Conservation (phyloP, 2,888 invertebrate species). For the Volucella inanis region DNA sequence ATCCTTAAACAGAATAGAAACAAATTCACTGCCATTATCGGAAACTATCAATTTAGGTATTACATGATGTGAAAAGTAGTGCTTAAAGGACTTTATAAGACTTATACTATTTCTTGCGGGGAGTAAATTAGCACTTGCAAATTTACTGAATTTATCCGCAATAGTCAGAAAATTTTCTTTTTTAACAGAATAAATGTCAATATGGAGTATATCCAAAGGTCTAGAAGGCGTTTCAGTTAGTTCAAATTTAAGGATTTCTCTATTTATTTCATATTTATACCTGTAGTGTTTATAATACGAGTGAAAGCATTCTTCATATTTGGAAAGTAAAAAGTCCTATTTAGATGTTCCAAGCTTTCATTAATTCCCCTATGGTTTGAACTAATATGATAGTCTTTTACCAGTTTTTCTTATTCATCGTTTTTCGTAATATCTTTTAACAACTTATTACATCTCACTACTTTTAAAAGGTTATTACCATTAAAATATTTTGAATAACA, state of each 20-base stretch:
- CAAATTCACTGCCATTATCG: constrained; percentile 68
- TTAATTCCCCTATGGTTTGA: constrained; percentile 56
- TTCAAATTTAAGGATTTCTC: constrained; percentile 34
- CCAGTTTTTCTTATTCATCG: constrained; percentile 52
- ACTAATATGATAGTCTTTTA: constrained; percentile 54
- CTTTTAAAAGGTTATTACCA: constrained; percentile 16
- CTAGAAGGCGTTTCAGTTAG: constrained; percentile 52
- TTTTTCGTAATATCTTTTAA: constrained; percentile 29
- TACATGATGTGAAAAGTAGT: constrained; percentile 45
- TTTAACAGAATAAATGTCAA: constrained; percentile 32
- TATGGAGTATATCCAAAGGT: constrained; percentile 62
- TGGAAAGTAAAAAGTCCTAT: not conserved
- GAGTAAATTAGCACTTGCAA: constrained; percentile 57
- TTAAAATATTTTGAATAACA: constrained; percentile 23
- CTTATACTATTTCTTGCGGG: constrained; percentile 52
- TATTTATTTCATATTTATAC: constrained; percentile 62
- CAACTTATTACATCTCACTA: constrained; percentile 25
- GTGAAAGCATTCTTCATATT: too few relatives aligned
- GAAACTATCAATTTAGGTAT: constrained; percentile 52
- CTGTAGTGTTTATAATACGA: constrained; percentile 29
- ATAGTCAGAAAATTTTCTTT: constrained; percentile 54
- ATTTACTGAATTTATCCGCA: constrained; percentile 70
- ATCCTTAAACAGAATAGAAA: constrained; percentile 55
- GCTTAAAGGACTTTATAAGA: constrained; percentile 47
- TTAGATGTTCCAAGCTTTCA: constrained; percentile 21